Percentiles rank a stretch among this genome's conserved stretches.
Conservation (phyloP, 1,140 invertebrate species). For the Drosophila subobscura region DNA sequence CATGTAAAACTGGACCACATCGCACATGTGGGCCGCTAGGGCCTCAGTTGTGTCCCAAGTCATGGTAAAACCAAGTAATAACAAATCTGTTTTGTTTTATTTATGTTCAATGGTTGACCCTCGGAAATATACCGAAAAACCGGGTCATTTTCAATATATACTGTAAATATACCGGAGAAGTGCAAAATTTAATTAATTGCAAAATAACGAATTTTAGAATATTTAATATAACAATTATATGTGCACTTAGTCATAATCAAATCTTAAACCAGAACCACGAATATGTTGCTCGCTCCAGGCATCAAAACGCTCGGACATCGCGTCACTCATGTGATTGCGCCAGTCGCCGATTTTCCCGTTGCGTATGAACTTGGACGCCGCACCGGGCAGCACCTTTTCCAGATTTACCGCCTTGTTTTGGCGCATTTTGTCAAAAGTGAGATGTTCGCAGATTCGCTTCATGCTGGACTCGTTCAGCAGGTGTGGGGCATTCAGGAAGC, state of each 20-base stretch:
- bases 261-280: slow-evolving; percentile 86
- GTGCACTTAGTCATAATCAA: slow-evolving; percentile 84
- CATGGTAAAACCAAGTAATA: slow-evolving; percentile 22
- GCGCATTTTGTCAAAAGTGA: slow-evolving; percentile 93
- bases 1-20: slow-evolving; percentile 63
- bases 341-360: slow-evolving; percentile 94
- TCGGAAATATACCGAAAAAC: no score
- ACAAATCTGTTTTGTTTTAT: background rate
- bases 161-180: no score
- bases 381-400: slow-evolving; percentile 85
- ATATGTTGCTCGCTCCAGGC: slow-evolving; percentile 89
- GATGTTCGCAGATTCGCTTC: slow-evolving; percentile 88
- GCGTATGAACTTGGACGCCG: slow-evolving; percentile 88
- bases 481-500: slow-evolving; percentile 88
- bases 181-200: background rate
- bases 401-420: slow-evolving; percentile 91
- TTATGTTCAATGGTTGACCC: background rate
- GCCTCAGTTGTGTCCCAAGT: slow-evolving; percentile 14
- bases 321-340: slow-evolving; percentile 91
- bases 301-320: slow-evolving; percentile 89
- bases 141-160: no score
- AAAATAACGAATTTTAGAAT: no score
- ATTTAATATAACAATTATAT: background rate
- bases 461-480: slow-evolving; percentile 87
- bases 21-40: slow-evolving; percentile 29